phyloP scores from a whole-genome alignment of 2,797 vertebrate genomes.

The Phrynocephalus guinanensis region DNA sequence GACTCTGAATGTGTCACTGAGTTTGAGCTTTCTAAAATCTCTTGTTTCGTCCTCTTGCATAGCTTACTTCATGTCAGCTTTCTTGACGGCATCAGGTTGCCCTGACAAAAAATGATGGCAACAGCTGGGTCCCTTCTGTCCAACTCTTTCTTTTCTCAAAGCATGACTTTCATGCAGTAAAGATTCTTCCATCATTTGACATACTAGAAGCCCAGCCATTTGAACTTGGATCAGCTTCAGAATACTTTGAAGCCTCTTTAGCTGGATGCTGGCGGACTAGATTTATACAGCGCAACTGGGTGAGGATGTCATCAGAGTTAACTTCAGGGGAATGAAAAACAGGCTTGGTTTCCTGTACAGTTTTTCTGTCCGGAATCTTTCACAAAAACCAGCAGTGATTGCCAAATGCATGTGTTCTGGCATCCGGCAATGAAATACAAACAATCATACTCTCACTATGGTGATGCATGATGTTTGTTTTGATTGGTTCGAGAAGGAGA shows the following conservation, averaged over 20 bases:
- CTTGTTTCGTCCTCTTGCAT: neutral
- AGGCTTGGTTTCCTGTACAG: neutral
- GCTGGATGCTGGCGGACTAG: accelerated
- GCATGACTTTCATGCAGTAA: neutral
- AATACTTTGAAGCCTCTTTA: neutral
- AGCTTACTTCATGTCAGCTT: neutral
- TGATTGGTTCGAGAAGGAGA: neutral
- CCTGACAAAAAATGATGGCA: slow-evolving; percentile 48
- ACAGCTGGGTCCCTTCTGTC: slow-evolving; percentile 9
- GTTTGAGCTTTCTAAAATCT: neutral
- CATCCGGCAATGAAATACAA: slow-evolving; percentile 19
- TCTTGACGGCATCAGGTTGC: neutral
- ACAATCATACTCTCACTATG: slow-evolving; percentile 14
- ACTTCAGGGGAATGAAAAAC: neutral
- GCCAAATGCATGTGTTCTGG: neutral
- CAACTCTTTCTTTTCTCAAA: neutral
- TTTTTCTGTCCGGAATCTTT: neutral
- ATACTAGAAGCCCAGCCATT: neutral
- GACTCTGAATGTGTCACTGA: neutral
- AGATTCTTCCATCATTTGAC: slow-evolving; percentile 33
- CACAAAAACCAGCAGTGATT: neutral
- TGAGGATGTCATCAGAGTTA: neutral
- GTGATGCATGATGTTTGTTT: slow-evolving; percentile 16
- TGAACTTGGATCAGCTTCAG: accelerated
- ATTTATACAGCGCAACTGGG: accelerated